These are phyloP conservation scores for Lithobates sylvaticus DNA, from an alignment of 2,797 vertebrate genomes.

Conservation along the genomic window DNA sequence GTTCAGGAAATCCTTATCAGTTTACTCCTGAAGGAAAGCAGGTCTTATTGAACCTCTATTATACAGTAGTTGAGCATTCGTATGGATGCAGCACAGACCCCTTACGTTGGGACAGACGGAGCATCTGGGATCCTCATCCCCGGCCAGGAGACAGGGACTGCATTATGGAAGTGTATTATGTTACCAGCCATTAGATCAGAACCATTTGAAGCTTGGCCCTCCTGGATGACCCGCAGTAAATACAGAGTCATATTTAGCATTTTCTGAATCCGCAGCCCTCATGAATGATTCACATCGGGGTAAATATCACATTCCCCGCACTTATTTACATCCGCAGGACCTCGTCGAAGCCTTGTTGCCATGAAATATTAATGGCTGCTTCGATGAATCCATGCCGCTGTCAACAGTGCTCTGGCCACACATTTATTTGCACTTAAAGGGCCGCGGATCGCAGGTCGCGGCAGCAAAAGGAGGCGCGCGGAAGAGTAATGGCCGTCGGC, in stretches of 20 bases:
- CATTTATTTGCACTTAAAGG: conserved; percentile 68
- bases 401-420: conserved; percentile 73
- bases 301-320: conserved; percentile 93
- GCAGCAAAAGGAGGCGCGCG: conserved; percentile 10
- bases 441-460: conserved; percentile 64
- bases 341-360: conserved; percentile 79
- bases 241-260: conserved; percentile 88
- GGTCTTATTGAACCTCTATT: no score
- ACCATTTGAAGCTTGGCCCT: conserved; percentile 76
- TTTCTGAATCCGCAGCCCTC: conserved; percentile 88
- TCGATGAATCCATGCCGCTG: conserved; percentile 80
- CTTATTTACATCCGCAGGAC: conserved; percentile 94
- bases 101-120: no score
- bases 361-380: conserved; percentile 84
- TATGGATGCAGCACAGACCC: no score
- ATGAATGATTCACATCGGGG: conserved; percentile 91
- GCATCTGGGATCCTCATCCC: conserved; percentile 60
- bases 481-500: conserved; percentile 56
- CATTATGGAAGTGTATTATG: conserved; percentile 72
- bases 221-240: conserved; percentile 86
- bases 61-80: no score
- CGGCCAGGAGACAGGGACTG: conserved; percentile 73
- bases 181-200: conserved; percentile 77
- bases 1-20: no score
- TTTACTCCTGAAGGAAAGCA: no score